Evolutionary conservation across 2,888 invertebrate genomes (phyloP), one percentile per base, ranked within the genome.

Genomic region (Bombylius major): DNA sequence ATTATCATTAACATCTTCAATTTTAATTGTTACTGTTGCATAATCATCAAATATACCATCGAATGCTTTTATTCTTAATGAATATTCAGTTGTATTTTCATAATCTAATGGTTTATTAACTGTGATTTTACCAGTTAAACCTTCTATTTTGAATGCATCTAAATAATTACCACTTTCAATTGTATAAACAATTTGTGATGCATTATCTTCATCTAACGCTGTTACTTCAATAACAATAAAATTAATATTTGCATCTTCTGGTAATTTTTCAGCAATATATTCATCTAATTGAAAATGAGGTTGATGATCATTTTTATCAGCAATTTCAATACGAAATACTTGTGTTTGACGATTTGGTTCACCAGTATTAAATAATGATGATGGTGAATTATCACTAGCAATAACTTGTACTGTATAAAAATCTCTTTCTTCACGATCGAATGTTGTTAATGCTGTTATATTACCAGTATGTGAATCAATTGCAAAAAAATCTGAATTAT

Each of bases 241-340:
- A 66, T 89, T 87, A 33, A 84, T 82, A 69, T 94, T 90, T 5
- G 89, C 86, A 71, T 89, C 86, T 75, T 95, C 96, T 39, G 82
- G 81, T 61, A 90, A 81, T 53, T 84, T 82, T 63, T 85, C 83
- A 0, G 87, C 87, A 23, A 83, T 77, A 69, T 89, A 90, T 7
- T 82, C 78, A 1, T 79, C 73, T 67, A 87, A 80, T n/a, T 84
- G 84, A 70, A 98, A 98, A 64, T 82, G 82, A 0, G 98, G 98
- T 31, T 85, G 82, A 72, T 98, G 97, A 72, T 98, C 98, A 71
- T 98, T 98, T 69, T 90, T 90, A 75, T 98, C 98, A 32, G 90
- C 92, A 48, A 98, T 94, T 67, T 86, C 87, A 65, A 97, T 92
- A 62, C 87, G 81, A 68, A 95, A 91, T 54, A 86, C 86, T 73